phyloP scores from a whole-genome alignment of 2,113 vertebrate genomes.

The Pedionomus torquatus region DNA sequence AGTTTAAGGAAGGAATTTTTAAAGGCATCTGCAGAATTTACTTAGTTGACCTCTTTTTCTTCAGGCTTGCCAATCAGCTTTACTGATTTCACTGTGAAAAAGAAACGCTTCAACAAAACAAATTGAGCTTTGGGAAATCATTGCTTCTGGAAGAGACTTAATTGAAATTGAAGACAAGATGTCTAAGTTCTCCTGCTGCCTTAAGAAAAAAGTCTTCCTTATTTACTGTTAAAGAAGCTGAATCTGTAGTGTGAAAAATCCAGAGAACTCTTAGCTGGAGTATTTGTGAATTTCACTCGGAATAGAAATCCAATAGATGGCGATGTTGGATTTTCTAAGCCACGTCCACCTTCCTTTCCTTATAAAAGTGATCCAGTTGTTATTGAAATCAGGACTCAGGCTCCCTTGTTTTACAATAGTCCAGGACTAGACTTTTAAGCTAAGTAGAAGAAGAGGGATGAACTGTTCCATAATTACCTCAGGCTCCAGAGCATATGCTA shows the following conservation, averaged over 20 bases:
- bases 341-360: background rate
- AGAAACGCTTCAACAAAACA: background rate
- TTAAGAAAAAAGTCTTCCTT: background rate
- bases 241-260: background rate
- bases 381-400: background rate
- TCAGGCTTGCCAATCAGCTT: background rate
- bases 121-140: background rate
- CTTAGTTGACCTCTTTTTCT: background rate
- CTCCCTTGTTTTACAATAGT: background rate
- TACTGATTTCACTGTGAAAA: background rate
- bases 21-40: background rate
- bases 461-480: background rate
- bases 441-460: background rate
- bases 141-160: background rate
- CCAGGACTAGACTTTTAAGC: background rate
- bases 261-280: background rate
- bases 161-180: background rate
- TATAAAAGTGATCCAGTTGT: background rate
- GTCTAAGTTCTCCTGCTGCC: background rate
- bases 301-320: slow-evolving; percentile 16
- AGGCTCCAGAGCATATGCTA: background rate
- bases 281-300: background rate
- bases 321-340: slow-evolving; percentile 25
- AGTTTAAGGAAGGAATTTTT: background rate
- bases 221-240: background rate